These are phyloP conservation scores for Scleropages formosus DNA, from an alignment of 2,797 vertebrate genomes.

Conservation along the genomic window DNA sequence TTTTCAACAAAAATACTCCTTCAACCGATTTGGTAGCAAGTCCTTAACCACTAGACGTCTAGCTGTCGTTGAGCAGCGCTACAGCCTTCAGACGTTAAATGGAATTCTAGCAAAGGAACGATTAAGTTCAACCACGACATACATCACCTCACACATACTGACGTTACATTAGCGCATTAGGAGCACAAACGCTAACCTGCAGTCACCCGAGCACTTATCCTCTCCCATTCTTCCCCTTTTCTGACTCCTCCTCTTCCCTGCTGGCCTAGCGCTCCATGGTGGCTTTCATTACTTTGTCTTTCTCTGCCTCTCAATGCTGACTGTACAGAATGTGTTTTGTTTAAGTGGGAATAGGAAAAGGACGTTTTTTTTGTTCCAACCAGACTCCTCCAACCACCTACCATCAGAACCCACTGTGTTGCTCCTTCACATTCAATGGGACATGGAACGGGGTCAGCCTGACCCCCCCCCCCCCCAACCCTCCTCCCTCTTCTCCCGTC, in stretches of 20 bases:
- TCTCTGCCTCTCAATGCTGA: constrained; percentile 46
- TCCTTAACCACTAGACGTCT: constrained; percentile 13
- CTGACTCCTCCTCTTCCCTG: constrained; percentile 46
- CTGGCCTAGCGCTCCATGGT: constrained; percentile 22
- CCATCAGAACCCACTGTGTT: constrained; percentile 58
- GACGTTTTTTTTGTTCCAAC: constrained; percentile 41
- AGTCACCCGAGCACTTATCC: constrained; percentile 51
- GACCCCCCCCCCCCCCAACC: constrained; percentile 54
- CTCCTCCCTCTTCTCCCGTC: constrained; percentile 54
- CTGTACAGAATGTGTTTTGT: constrained; percentile 68
- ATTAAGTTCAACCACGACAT: neutral
- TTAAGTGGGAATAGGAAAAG: constrained; percentile 54
- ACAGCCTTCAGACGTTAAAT: constrained; percentile 9
- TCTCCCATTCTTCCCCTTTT: constrained; percentile 57
- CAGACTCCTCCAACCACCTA: constrained; percentile 51
- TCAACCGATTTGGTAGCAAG: constrained; percentile 6
- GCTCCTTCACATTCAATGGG: constrained; percentile 65
- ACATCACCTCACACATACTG: constrained; percentile 17
- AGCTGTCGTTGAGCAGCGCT: neutral
- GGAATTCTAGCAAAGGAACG: neutral
- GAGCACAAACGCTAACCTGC: constrained; percentile 37
- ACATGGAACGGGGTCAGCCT: constrained; percentile 57
- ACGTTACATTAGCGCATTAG: constrained; percentile 45
- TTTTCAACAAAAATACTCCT: neutral
- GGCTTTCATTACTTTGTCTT: constrained; percentile 37